These are phyloP conservation scores for Synergus gifuensis DNA, from an alignment of 2,888 invertebrate genomes.

Conservation along the genomic window DNA sequence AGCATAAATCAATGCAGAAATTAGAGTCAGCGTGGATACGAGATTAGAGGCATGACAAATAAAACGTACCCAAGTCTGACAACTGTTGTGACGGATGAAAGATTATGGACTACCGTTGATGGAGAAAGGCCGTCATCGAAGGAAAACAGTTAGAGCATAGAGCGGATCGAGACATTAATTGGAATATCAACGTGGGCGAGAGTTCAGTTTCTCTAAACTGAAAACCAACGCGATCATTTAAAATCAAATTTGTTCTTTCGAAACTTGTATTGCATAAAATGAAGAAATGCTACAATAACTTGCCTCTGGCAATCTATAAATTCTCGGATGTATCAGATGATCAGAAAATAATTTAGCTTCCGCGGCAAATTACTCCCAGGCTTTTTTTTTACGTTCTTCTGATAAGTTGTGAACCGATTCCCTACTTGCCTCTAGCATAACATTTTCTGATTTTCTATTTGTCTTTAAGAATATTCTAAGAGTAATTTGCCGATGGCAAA, in stretches of 20 bases:
- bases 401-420: background rate
- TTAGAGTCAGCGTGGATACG: constrained; percentile 16
- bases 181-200: background rate
- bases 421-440: background rate
- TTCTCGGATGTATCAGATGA: background rate
- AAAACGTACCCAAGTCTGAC: constrained; percentile 16
- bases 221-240: background rate
- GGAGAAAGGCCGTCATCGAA: constrained; percentile 12
- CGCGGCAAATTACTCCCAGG: background rate
- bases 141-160: background rate
- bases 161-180: background rate
- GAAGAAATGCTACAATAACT: background rate
- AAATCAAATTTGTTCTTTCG: background rate
- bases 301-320: background rate
- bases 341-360: constrained; percentile 4
- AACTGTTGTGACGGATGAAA: constrained; percentile 1
- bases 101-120: constrained; percentile 15
- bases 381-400: background rate
- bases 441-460: background rate
- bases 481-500: background rate
- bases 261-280: background rate
- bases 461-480: background rate
- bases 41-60: constrained; percentile 25
- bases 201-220: background rate
- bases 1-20: background rate